phyloP scores from a whole-genome alignment of 2,797 vertebrate genomes.

The Paramormyrops hopkinsi region DNA sequence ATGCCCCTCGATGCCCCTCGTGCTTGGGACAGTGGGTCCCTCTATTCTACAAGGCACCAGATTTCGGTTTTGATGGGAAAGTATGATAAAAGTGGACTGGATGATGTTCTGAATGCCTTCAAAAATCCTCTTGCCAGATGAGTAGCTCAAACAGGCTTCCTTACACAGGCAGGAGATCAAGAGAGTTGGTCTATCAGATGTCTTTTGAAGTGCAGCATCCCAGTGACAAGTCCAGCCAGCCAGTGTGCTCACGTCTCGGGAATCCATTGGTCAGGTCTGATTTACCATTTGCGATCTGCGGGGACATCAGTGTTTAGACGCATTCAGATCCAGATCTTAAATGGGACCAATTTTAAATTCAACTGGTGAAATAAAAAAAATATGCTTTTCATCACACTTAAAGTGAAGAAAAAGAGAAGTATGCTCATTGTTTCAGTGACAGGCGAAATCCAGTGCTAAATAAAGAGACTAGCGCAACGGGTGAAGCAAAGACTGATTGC shows the following conservation, averaged over 20 bases:
- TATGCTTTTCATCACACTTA: conserved; percentile 1
- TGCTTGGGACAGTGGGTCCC: background rate
- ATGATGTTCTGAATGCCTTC: background rate
- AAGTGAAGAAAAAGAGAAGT: background rate
- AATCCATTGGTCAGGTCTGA: background rate
- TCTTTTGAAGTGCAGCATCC: background rate
- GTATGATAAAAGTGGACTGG: background rate
- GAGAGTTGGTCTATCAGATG: background rate
- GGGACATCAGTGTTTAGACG: background rate
- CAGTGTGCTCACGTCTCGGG: background rate
- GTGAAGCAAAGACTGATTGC: background rate
- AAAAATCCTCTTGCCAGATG: background rate
- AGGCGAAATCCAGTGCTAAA: background rate
- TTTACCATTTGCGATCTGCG: background rate
- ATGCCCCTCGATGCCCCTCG: background rate
- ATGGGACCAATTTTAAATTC: background rate
- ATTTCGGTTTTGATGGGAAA: background rate
- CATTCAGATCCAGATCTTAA: conserved; percentile 7
- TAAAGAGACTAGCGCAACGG: background rate
- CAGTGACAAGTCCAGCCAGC: background rate
- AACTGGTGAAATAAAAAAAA: background rate
- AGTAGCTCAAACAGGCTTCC: background rate
- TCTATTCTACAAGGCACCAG: background rate
- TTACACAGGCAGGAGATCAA: background rate
- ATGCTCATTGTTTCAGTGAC: background rate